A percentile compares a stretch with the other conserved stretches of the same genome.
These are phyloP conservation scores for Dryocosmus kuriphilus DNA, from an alignment of 2,888 invertebrate species.

Conservation along the genomic window DNA sequence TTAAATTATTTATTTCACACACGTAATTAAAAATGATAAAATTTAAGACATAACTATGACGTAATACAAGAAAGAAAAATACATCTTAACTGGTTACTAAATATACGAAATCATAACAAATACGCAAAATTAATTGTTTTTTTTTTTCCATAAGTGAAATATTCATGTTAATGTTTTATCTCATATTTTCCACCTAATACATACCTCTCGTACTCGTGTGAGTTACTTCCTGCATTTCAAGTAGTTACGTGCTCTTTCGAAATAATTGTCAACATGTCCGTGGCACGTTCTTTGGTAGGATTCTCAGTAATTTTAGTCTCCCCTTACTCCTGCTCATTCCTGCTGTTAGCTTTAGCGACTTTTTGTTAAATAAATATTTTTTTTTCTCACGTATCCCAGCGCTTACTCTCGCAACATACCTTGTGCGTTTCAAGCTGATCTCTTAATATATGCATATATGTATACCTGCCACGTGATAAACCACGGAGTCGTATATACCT, in stretches of 20 bases:
- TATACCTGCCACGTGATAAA: background rate
- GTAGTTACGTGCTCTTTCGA: slow-evolving; percentile 33
- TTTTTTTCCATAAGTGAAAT: background rate
- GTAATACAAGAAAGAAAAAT: background rate
- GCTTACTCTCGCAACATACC: background rate
- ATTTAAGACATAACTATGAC: background rate
- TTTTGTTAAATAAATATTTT: slow-evolving; percentile 7
- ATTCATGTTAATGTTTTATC: background rate
- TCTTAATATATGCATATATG: background rate
- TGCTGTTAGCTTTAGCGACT: slow-evolving; percentile 9
- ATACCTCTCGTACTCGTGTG: background rate
- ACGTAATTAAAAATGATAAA: no score
- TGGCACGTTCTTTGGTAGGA: slow-evolving; percentile 19
- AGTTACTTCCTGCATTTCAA: slow-evolving; percentile 23
- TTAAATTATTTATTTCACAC: no score
- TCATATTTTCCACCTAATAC: background rate
- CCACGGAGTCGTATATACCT: background rate
- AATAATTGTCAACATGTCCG: slow-evolving; percentile 12
- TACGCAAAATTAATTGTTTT: background rate
- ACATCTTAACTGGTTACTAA: background rate
- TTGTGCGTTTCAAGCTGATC: background rate
- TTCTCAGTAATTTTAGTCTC: slow-evolving; percentile 29
- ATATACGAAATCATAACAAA: background rate
- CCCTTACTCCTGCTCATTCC: background rate
- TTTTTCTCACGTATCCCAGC: background rate